Evolutionary conservation across 2,797 vertebrate genomes (phyloP).

Genomic region (Phoxinus dragarum): DNA sequence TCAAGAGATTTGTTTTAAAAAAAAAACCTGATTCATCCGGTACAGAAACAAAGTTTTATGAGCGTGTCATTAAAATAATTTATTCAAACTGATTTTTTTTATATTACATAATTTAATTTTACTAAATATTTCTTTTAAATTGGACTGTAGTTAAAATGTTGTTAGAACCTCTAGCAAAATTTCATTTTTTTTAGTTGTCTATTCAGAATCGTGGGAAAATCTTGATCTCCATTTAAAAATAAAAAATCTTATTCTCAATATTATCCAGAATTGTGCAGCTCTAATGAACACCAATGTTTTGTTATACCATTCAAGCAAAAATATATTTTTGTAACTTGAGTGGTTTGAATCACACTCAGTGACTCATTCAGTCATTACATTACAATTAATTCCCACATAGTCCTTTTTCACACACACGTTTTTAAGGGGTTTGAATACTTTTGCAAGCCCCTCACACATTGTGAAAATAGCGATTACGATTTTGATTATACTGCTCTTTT

Average conservation of each 20-base stretch:
- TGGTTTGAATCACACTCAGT: not conserved
- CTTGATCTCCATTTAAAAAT: not conserved
- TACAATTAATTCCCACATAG: not conserved
- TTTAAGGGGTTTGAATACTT: too few relatives aligned
- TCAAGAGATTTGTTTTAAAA: not conserved
- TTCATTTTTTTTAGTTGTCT: not conserved
- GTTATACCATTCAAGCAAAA: not conserved
- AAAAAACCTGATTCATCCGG: not conserved
- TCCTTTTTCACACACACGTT: too few relatives aligned
- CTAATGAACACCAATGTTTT: not conserved
- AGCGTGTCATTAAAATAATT: not conserved
- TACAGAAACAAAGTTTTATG: not conserved
- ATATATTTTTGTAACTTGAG: not conserved
- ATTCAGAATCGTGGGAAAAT: not conserved
- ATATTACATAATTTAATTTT: too few relatives aligned
- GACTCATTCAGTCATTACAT: not conserved
- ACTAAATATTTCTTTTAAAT: too few relatives aligned
- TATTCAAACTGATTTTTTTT: not conserved
- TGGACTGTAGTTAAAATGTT: not conserved
- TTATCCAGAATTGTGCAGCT: not conserved
- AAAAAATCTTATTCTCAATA: not conserved
- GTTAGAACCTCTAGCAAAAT: not conserved
- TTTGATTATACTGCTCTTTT: too few relatives aligned
- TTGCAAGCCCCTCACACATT: too few relatives aligned
- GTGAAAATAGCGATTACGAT: too few relatives aligned